Base-by-base conservation (phyloP, 1,140 invertebrate species). In the Ridgeia piscesae region DNA sequence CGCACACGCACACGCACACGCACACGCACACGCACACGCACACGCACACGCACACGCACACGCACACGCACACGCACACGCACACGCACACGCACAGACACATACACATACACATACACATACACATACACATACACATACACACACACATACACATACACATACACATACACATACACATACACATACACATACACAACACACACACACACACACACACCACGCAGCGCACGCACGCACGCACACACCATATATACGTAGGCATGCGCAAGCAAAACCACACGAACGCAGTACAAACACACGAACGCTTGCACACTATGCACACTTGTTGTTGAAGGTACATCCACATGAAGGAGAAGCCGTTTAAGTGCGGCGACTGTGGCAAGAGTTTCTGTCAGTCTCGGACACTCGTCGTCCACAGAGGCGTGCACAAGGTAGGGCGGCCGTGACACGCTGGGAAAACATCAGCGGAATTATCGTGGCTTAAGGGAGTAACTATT, bases 301-400 rank as follows among this genome's bases (percentile, higher is more conserved):
- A 91, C 35, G n/a, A 9, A 34, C 35, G n/a, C 35, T n/a, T 91
- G 11, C 11, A 42, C 11, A 42, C 11, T 42, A 58, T 35, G 33
- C 1, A 34, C 33, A 0, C 21, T 89, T 33, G 31, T 14, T 91
- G 21, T 92, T 92, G 14, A 34, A 93, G 93, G 34, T 93, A 91
- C 50, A 93, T 91, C n/a, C 93, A 93, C 35, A 89, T 58, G 34
- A 89, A 92, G 35, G 98, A 99, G 95, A 99, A 99, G 95, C 98
- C 98, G 0, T 99, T 99, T 96, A 99, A 98, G 94, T 99, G 98
- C 95, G 97, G 96, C 0, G 98, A 98, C 94, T 99, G 98, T 95
- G 98, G 98, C 8, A 99, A 99, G 96, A 98, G 98, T 11, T 99
- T 99, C 95, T 99, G 98, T 94, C 98, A 99, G 94, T 98, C 98